phyloP scores from a whole-genome alignment of 2,797 vertebrate species.

The Chloroceryle inda region DNA sequence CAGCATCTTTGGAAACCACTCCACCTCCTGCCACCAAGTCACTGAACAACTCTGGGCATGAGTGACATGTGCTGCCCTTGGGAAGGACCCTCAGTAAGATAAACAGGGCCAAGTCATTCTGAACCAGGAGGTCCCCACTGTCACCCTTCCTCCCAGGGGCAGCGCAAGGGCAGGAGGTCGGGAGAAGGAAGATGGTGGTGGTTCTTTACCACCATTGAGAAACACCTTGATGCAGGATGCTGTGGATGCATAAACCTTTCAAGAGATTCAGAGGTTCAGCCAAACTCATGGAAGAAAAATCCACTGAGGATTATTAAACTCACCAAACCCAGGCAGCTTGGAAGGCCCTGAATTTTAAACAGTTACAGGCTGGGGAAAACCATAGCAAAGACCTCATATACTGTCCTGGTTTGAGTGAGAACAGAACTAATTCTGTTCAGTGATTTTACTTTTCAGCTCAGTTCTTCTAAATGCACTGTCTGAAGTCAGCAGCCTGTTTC shows the following conservation, averaged over 20 bases:
- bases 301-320: neutral
- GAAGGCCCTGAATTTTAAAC: neutral
- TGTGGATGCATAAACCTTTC: neutral
- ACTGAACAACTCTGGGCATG: no score
- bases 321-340: accelerated
- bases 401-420: no score
- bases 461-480: no score
- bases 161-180: neutral
- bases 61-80: neutral
- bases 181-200: neutral
- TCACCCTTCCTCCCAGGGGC: neutral
- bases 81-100: neutral
- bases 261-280: neutral
- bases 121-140: neutral
- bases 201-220: neutral
- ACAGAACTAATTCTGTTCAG: no score
- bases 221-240: accelerated
- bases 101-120: neutral
- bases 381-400: accelerated
- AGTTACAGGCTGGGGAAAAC: neutral
- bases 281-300: neutral
- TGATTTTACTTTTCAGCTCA: no score
- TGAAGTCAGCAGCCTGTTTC: no score
- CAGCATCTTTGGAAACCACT: neutral
- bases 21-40: neutral